These are phyloP conservation scores for Pheucticus melanocephalus DNA, from an alignment of 2,113 vertebrate genomes.

Conservation along the genomic window DNA sequence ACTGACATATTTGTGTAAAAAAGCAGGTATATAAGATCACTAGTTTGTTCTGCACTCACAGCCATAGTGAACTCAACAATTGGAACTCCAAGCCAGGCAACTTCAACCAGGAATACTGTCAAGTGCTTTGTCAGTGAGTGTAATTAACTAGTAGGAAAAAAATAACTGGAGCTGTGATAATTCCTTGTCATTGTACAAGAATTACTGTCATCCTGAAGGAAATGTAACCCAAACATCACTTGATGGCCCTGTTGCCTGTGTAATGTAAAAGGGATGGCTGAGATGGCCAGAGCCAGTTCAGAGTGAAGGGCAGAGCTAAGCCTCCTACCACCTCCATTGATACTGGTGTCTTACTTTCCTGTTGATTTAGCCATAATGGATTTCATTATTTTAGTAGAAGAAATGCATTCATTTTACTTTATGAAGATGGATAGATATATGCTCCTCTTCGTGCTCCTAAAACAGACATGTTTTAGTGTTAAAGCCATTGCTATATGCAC, in stretches of 20 bases:
- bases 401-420: background rate
- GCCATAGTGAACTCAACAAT: background rate
- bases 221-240: background rate
- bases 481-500: background rate
- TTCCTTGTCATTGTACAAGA: background rate
- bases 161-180: background rate
- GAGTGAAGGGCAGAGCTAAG: background rate
- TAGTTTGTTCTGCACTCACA: background rate
- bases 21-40: background rate
- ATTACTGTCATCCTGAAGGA: background rate
- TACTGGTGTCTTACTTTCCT: background rate
- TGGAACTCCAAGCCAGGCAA: background rate
- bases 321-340: background rate
- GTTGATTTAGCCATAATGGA: background rate
- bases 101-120: background rate
- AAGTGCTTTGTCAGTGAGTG: background rate
- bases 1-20: background rate
- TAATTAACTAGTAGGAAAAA: background rate
- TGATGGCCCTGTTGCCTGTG: background rate
- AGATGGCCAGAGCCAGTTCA: background rate
- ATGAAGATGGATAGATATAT: background rate
- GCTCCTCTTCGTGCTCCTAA: background rate
- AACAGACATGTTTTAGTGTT: background rate
- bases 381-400: background rate
- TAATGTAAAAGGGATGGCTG: background rate